Percentiles rank a stretch among this genome's conserved stretches.
Evolutionary conservation across 2,797 vertebrate genomes (phyloP).

Genomic region (Mareca strepera): DNA sequence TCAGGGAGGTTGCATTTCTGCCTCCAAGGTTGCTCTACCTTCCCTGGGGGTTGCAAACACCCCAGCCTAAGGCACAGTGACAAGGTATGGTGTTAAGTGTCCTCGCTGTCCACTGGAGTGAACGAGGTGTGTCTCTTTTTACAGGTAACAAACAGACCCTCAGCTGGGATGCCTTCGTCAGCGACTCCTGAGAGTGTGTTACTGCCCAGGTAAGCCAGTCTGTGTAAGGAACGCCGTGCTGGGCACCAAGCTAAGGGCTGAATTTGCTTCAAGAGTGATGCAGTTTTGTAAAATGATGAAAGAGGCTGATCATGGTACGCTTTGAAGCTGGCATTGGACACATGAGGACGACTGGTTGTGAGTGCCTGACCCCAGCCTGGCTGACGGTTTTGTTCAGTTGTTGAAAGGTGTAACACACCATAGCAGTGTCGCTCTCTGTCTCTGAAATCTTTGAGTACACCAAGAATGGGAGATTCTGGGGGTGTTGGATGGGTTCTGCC

Average conservation of each 20-base stretch:
- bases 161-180: neutral
- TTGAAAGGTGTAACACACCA: rapidly evolving
- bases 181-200: neutral
- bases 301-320: neutral
- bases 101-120: neutral
- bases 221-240: neutral
- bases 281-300: neutral
- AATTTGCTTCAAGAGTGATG: neutral
- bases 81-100: neutral
- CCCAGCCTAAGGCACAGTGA: neutral
- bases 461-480: neutral
- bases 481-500: neutral
- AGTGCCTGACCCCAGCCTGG: neutral
- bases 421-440: neutral
- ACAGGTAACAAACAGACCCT: neutral
- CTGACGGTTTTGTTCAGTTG: neutral
- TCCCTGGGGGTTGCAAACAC: neutral
- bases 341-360: neutral
- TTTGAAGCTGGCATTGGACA: neutral
- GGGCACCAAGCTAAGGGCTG: neutral
- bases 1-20: neutral
- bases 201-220: constrained; percentile 25
- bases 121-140: neutral
- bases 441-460: neutral
- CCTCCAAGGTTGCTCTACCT: neutral